Conservation (phyloP, 2,888 invertebrate species). For the Colostygia pectinataria region DNA sequence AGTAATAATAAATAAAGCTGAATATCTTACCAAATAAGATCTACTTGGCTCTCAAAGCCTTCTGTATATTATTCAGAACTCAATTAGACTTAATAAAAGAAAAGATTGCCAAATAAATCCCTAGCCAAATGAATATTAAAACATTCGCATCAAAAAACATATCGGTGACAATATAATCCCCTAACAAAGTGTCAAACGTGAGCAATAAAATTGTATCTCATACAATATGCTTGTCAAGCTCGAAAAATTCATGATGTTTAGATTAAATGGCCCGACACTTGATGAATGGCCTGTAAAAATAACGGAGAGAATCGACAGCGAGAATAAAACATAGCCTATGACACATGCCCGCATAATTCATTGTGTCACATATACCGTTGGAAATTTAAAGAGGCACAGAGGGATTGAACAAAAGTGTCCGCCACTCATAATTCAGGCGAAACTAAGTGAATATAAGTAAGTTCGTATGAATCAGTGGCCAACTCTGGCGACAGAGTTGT, state of each 20-base stretch:
- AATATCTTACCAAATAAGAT: too few species aligned
- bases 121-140: neutral
- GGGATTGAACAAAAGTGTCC: constrained; percentile 24
- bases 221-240: constrained; percentile 51
- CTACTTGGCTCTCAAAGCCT: too few species aligned
- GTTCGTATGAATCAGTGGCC: too few species aligned
- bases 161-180: constrained; percentile 23
- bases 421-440: constrained; percentile 31
- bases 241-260: constrained; percentile 65
- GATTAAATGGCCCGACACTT: constrained; percentile 68
- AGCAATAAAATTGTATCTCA: constrained; percentile 46
- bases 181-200: constrained; percentile 31
- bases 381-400: constrained; percentile 35
- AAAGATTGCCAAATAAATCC: neutral
- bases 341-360: constrained; percentile 44
- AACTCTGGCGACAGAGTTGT: too few species aligned
- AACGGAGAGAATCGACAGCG: constrained; percentile 55
- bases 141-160: constrained; percentile 4
- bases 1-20: too few species aligned
- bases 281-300: constrained; percentile 64
- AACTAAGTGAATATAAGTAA: too few species aligned
- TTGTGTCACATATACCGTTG: constrained; percentile 35
- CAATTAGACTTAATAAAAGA: neutral
- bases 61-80: neutral
- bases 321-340: constrained; percentile 46